These are phyloP conservation scores for Cryptotis parvus DNA, from an alignment of 2,113 vertebrate genomes.

Conservation along the genomic window DNA sequence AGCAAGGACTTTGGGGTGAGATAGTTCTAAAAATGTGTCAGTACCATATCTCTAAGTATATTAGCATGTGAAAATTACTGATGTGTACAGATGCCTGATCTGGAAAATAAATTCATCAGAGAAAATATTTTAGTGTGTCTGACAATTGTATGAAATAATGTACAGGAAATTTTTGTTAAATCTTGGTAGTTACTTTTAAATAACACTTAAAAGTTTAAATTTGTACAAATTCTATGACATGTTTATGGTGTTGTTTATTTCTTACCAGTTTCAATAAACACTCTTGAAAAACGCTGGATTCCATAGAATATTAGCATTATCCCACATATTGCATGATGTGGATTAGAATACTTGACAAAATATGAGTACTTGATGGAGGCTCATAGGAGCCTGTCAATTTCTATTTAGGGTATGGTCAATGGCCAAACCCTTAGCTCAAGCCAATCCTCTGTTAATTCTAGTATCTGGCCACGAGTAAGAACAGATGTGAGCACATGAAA, in stretches of 20 bases:
- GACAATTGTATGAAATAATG: background rate
- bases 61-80: background rate
- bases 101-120: background rate
- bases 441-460: slow-evolving; percentile 46
- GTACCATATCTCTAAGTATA: background rate
- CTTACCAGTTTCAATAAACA: background rate
- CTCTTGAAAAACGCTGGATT: slow-evolving; percentile 10
- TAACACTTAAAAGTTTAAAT: background rate
- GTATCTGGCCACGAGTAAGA: slow-evolving; percentile 49
- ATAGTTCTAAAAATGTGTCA: background rate
- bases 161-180: background rate
- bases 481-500: slow-evolving; percentile 57
- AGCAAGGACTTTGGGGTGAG: background rate
- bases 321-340: background rate
- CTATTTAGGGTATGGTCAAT: slow-evolving; percentile 39
- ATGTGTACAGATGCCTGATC: background rate
- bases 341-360: slow-evolving; percentile 33
- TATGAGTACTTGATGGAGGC: background rate
- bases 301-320: background rate
- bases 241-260: background rate
- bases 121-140: background rate
- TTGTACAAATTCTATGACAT: background rate
- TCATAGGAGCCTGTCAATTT: slow-evolving; percentile 41
- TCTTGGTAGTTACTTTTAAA: slow-evolving; percentile 27
- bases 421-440: slow-evolving; percentile 36